Evolutionary conservation across 2,113 vertebrate genomes (phyloP).

Genomic region (Tachuris rubrigastra): DNA sequence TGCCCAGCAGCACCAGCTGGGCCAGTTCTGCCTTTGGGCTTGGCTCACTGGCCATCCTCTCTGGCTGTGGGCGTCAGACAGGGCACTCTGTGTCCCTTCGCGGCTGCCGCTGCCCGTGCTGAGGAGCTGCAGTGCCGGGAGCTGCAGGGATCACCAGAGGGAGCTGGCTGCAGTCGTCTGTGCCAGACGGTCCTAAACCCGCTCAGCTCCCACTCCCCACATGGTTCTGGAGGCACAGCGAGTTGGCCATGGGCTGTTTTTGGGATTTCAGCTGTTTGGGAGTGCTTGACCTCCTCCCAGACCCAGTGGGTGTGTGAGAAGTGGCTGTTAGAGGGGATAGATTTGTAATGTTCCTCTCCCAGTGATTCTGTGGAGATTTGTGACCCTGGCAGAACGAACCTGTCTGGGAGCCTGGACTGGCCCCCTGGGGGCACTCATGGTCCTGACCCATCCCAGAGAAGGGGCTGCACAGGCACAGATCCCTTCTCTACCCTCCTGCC

Average conservation of each 20-base stretch:
- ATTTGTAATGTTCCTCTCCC: neutral
- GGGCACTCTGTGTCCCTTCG: rapidly evolving
- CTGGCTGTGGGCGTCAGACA: rapidly evolving
- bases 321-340: rapidly evolving
- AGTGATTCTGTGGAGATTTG: rapidly evolving
- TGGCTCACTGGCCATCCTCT: rapidly evolving
- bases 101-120: rapidly evolving
- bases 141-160: neutral
- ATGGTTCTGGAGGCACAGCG: rapidly evolving
- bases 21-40: neutral
- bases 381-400: neutral
- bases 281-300: neutral
- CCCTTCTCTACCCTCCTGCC: rapidly evolving
- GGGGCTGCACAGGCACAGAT: neutral
- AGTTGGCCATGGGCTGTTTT: neutral
- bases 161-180: neutral
- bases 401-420: neutral
- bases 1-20: neutral
- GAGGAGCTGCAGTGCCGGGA: neutral
- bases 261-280: neutral
- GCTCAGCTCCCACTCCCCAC: rapidly evolving
- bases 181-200: neutral
- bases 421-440: rapidly evolving
- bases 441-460: neutral
- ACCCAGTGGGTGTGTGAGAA: rapidly evolving